Evolutionary conservation across 2,888 invertebrate genomes (phyloP).

Genomic region (Crocallis elinguaria): DNA sequence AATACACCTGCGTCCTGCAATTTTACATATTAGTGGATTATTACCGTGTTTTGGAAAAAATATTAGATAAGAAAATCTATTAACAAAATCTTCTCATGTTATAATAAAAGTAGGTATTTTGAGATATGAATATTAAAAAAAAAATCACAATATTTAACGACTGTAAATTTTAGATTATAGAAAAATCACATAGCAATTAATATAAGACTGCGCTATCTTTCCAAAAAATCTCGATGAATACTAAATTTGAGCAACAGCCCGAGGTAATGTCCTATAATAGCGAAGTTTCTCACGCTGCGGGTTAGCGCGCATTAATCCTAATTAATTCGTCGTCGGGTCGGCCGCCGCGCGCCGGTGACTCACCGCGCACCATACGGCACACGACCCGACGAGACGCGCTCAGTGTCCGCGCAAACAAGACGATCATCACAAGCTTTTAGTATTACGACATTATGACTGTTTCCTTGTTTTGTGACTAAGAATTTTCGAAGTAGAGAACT

Average conservation of each 20-base stretch:
- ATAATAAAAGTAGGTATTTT: too few species aligned
- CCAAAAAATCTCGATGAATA: background rate
- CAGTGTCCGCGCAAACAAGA: background rate
- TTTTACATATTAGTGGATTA: too few species aligned
- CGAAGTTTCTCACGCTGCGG: constrained; percentile 17
- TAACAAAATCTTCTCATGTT: too few species aligned
- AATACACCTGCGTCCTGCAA: too few species aligned
- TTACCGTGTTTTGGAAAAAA: too few species aligned
- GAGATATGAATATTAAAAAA: too few species aligned
- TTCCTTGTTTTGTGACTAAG: too few species aligned
- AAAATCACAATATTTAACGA: too few species aligned
- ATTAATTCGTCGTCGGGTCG: constrained; percentile 11
- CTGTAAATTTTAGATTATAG: background rate
- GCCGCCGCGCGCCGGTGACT: background rate
- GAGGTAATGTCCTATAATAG: background rate
- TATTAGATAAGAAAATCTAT: too few species aligned
- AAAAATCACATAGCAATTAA: background rate
- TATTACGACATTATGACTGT: too few species aligned
- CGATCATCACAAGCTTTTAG: background rate
- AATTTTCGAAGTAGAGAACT: too few species aligned
- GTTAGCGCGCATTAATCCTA: constrained; percentile 8
- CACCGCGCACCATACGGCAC: background rate
- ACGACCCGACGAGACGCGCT: background rate
- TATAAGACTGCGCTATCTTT: background rate
- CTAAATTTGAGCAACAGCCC: background rate